Evolutionary conservation across 2,797 vertebrate species (phyloP).

Genomic region (Brachymystax lenok): DNA sequence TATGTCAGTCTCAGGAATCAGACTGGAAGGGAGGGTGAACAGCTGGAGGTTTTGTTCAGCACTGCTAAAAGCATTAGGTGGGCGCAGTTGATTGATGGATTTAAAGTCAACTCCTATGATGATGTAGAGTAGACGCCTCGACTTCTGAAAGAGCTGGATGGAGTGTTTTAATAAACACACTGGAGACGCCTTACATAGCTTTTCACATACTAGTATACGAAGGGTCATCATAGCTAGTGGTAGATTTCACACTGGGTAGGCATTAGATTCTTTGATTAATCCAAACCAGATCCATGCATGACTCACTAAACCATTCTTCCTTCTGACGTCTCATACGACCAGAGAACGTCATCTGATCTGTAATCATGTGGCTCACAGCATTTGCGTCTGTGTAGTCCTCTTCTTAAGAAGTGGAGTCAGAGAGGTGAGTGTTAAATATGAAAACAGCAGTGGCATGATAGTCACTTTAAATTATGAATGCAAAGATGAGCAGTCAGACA

Average conservation of each 20-base stretch:
- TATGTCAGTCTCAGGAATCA: background rate
- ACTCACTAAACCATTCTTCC: too few species aligned
- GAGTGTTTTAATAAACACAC: background rate
- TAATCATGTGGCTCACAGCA: background rate
- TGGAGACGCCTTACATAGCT: too few species aligned
- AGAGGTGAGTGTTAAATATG: slow-evolving; percentile 63
- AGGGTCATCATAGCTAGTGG: too few species aligned
- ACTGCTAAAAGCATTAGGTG: background rate
- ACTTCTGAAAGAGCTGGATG: background rate
- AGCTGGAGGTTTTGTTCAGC: background rate
- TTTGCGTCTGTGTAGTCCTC: slow-evolving; percentile 39
- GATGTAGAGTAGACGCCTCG: background rate
- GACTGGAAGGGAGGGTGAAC: background rate
- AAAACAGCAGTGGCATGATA: slow-evolving; percentile 61
- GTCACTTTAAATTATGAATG: slow-evolving; percentile 71
- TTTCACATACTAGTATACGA: too few species aligned
- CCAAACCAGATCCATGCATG: too few species aligned
- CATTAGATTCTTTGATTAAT: too few species aligned
- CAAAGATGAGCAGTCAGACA: slow-evolving; percentile 62
- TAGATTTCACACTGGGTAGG: too few species aligned
- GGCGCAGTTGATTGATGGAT: background rate
- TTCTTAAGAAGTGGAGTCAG: slow-evolving; percentile 53
- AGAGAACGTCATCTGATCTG: background rate
- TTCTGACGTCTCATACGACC: background rate
- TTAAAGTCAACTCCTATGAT: background rate